Percentiles rank a stretch among this genome's conserved stretches.
These are phyloP conservation scores for Panzeria rudis DNA, from an alignment of 2,888 invertebrate species.

Conservation along the genomic window DNA sequence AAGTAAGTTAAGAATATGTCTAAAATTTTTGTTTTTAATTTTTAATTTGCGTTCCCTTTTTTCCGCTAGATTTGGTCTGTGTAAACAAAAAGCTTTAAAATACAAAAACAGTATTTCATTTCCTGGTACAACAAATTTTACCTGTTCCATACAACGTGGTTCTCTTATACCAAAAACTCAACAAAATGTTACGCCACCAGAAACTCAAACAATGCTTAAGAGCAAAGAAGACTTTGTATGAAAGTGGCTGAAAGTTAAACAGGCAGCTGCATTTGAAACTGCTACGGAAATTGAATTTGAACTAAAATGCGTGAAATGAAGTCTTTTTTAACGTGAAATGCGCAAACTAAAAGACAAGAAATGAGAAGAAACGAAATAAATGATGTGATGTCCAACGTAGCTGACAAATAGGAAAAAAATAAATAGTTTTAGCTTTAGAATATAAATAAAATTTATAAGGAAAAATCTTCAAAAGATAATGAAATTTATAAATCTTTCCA, in stretches of 20 bases:
- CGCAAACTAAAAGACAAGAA: background rate
- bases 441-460: conserved; percentile 4
- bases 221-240: conserved; percentile 80
- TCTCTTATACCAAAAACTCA: conserved; percentile 71
- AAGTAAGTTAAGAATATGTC: conserved; percentile 83
- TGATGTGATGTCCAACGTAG: conserved; percentile 52
- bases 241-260: background rate
- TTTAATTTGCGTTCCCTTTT: background rate
- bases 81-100: conserved; percentile 84
- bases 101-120: conserved; percentile 83
- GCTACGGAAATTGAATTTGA: conserved; percentile 6
- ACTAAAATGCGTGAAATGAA: background rate
- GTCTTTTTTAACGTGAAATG: too few species aligned
- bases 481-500: background rate
- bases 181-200: conserved; percentile 74
- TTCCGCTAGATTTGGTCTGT: conserved; percentile 84
- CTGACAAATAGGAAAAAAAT: conserved; percentile 19
- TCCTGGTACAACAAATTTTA: conserved; percentile 79
- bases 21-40: background rate
- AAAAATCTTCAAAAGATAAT: conserved; percentile 9
- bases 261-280: background rate
- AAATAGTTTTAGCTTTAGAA: background rate
- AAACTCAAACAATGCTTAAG: conserved; percentile 79
- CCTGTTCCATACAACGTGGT: conserved; percentile 77
- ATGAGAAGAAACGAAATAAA: conserved; percentile 8